Evolutionary conservation across 1,140 invertebrate genomes (phyloP).

Genomic region (Diorhabda elongata): DNA sequence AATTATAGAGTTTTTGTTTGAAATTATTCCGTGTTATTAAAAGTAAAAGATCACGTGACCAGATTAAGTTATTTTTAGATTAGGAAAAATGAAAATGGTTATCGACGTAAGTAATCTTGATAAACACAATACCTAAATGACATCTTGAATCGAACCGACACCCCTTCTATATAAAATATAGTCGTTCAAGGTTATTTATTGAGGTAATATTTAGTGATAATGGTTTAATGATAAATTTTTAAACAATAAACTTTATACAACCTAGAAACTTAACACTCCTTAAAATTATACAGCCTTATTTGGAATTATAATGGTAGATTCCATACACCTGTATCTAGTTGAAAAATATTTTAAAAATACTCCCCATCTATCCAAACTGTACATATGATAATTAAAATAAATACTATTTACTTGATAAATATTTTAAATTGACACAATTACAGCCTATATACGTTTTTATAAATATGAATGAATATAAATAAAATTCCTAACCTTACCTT

Average conservation of each 20-base stretch:
- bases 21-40: no score
- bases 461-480: neutral
- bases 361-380: no score
- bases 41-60: slow-evolving; percentile 16
- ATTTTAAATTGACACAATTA: no score
- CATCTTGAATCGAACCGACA: neutral
- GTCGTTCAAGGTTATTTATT: no score
- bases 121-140: neutral
- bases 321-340: neutral
- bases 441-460: no score
- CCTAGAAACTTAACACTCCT: neutral
- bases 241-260: neutral
- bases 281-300: neutral
- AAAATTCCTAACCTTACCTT: slow-evolving; percentile 15
- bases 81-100: neutral
- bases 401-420: no score
- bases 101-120: neutral
- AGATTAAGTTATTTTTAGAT: slow-evolving; percentile 21
- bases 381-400: no score
- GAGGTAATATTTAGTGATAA: no score
- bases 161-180: no score
- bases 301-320: neutral
- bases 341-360: no score
- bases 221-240: no score
- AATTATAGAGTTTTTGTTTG: no score